Conservation (phyloP, 1,140 invertebrate genomes). For the Monochamus saltuarius region DNA sequence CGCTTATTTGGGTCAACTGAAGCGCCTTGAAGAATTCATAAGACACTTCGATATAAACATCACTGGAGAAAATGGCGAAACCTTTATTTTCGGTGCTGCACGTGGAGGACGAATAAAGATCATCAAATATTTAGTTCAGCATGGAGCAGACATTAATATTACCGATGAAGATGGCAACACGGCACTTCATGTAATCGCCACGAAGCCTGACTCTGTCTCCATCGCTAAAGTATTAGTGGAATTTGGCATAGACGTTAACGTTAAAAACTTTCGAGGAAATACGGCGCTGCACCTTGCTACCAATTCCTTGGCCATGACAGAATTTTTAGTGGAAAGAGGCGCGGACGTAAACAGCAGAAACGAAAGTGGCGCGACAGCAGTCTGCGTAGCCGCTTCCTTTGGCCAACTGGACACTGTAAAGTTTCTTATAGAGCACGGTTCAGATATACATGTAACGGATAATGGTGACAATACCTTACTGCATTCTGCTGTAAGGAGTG, state of each 20-base stretch:
- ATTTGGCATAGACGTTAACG: background rate
- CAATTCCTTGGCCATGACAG: background rate
- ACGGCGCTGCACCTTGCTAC: background rate
- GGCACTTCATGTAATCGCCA: background rate
- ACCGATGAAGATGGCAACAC: background rate
- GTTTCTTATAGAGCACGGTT: background rate
- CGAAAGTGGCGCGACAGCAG: background rate
- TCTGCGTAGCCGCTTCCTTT: background rate
- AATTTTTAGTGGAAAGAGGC: background rate
- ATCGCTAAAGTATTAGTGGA: background rate
- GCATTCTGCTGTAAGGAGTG: background rate
- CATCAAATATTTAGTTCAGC: background rate
- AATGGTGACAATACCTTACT: background rate
- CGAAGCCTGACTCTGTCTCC: background rate
- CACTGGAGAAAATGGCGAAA: too few relatives aligned
- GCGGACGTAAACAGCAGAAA: background rate
- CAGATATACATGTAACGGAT: background rate
- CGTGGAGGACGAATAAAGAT: background rate
- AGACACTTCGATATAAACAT: too few relatives aligned
- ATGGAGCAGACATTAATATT: background rate
- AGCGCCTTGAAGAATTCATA: too few relatives aligned
- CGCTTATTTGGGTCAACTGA: too few relatives aligned
- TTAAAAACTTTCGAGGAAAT: background rate
- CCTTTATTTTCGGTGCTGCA: too few relatives aligned
- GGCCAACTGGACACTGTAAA: background rate